Evolutionary conservation across 2,797 vertebrate genomes (phyloP).

Genomic region (Psittacula echo): DNA sequence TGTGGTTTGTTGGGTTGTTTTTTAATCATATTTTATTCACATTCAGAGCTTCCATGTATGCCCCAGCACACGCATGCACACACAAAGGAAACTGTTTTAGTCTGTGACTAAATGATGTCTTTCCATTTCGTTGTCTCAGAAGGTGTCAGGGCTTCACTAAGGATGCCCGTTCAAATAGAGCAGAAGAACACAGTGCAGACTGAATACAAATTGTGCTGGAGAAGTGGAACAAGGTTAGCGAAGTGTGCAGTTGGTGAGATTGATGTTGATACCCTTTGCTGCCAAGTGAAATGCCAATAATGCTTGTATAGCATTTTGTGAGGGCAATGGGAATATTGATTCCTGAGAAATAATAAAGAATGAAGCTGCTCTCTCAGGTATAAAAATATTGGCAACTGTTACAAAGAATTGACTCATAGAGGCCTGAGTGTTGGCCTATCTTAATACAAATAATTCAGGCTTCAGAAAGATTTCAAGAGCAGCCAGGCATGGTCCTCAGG

Average conservation of each 20-base stretch:
- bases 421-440: slow-evolving; percentile 78
- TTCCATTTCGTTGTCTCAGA: slow-evolving; percentile 43
- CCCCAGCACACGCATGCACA: not conserved
- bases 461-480: slow-evolving; percentile 79
- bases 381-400: slow-evolving; percentile 89
- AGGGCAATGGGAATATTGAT: slow-evolving; percentile 94
- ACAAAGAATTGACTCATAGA: slow-evolving; percentile 84
- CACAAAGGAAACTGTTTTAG: not conserved
- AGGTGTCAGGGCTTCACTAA: slow-evolving; percentile 39
- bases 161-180: slow-evolving; percentile 73
- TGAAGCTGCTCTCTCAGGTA: slow-evolving; percentile 86
- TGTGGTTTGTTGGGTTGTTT: fast-evolving
- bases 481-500: slow-evolving; percentile 76
- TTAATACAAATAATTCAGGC: slow-evolving; percentile 85
- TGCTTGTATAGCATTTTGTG: slow-evolving; percentile 95
- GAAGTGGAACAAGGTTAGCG: slow-evolving; percentile 76
- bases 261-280: slow-evolving; percentile 93
- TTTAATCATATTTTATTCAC: not conserved
- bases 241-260: slow-evolving; percentile 82
- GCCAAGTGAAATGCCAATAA: slow-evolving; percentile 92
- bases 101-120: slow-evolving; percentile 9
- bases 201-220: slow-evolving; percentile 71
- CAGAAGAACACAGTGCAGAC: not conserved
- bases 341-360: slow-evolving; percentile 89
- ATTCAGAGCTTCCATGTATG: not conserved